Evolutionary conservation across 2,797 vertebrate species (phyloP).

Genomic region (Melanotaenia parkinsoni): DNA sequence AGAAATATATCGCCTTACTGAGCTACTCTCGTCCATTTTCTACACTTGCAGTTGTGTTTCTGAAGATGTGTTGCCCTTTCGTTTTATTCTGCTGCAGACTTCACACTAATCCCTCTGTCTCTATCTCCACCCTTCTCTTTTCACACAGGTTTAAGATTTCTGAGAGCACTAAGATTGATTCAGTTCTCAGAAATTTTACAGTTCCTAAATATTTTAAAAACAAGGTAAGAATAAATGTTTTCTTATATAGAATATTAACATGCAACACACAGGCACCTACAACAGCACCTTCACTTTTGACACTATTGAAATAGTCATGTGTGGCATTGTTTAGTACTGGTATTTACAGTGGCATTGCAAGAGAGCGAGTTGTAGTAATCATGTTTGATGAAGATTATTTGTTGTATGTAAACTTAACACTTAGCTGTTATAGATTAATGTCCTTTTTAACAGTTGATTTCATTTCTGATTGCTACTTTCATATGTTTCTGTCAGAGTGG

Average conservation of each 20-base stretch:
- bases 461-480: neutral
- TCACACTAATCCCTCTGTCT: conserved; percentile 7
- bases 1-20: neutral
- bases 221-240: conserved; percentile 87
- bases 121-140: conserved; percentile 27
- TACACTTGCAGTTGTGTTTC: neutral
- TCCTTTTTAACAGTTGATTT: neutral
- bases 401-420: neutral
- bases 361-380: neutral
- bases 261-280: neutral
- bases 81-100: neutral
- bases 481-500: conserved; percentile 17
- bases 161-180: conserved; percentile 97
- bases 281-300: neutral
- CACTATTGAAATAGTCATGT: neutral
- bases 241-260: neutral
- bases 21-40: conserved; percentile 12
- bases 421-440: neutral
- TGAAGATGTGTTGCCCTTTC: neutral
- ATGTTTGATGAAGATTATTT: neutral
- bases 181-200: conserved; percentile 99
- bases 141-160: conserved; percentile 93
- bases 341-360: neutral
- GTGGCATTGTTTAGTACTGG: neutral
- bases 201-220: conserved; percentile 99